Evolutionary conservation across 2,113 vertebrate genomes (phyloP), one percentile per base, ranked within the genome.

Genomic region (Centrocercus urophasianus): DNA sequence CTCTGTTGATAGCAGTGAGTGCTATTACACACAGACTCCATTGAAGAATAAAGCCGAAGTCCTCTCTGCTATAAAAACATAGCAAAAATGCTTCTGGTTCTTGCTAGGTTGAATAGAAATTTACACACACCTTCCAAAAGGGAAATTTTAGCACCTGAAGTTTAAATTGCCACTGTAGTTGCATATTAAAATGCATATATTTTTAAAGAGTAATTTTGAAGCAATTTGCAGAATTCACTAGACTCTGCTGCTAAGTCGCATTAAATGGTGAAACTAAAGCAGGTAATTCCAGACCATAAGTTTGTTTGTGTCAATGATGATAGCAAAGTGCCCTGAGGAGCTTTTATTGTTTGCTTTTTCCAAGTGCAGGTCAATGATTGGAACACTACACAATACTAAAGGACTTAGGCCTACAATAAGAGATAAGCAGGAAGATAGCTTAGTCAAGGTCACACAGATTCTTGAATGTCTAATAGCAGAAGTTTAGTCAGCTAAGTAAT

Each of bases 291-390:
- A 76, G 28, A 54, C 11, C 28, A 11, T 7, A 61, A 22, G 17
- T 27, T 54, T 54, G 7, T 36, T 77, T 34, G 21, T 45, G 11
- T 40, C 47, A 24, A 19, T 3, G 6, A 40, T 8, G 34, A 36
- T 21, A 32, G 59, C 5, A 79, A 83, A 79, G 48, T 45, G 8
- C 28, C 47, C n/a, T 22, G 14, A 80, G 36, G 30, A 89, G 21
- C 4, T 36, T 52, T 61, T 45, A n/a, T 24, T 0, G 0, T 13
- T 20, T 25, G 70, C 56, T 60, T 22, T 10, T 6, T 5, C 3
- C 27, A 54, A 13, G 14, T 0, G 3, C 16, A 42, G 28, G 28
- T 73, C 82, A 32, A 8, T 28, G n/a, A 22, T 66, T 19, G 66
- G 42, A 80, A 16, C 22, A 6, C 34, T 32, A 5, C 25, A 5